Evolutionary conservation across 2,113 vertebrate species (phyloP).

Genomic region (Proterorhinus semilunaris): DNA sequence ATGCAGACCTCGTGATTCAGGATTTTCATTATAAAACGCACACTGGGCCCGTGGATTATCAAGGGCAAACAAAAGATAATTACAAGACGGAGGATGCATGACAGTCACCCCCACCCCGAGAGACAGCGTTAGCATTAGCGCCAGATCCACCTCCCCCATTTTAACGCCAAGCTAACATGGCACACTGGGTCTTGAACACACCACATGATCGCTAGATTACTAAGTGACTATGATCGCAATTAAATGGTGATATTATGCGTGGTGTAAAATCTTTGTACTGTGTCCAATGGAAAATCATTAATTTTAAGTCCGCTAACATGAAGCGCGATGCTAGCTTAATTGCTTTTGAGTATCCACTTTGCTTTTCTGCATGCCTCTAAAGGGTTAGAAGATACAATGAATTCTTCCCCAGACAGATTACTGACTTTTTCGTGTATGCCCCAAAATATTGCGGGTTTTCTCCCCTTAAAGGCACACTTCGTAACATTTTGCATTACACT

Average conservation of each 20-base stretch:
- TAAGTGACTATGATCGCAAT: slow-evolving; percentile 23
- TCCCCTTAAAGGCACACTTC: no score
- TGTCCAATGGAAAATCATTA: slow-evolving; percentile 13
- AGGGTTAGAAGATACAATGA: not conserved
- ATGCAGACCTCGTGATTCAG: slow-evolving; percentile 87
- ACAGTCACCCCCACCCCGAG: slow-evolving; percentile 35
- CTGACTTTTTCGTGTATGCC: no score
- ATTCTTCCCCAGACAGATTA: no score
- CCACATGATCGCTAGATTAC: slow-evolving; percentile 74
- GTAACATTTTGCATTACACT: no score
- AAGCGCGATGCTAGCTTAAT: not conserved
- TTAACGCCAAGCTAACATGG: slow-evolving; percentile 49
- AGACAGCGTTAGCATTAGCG: slow-evolving; percentile 37
- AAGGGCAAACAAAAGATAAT: slow-evolving; percentile 99
- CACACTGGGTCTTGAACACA: slow-evolving; percentile 70
- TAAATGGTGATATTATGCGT: slow-evolving; percentile 3
- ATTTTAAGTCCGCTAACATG: not conserved
- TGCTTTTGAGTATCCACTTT: not conserved
- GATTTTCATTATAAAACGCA: slow-evolving; percentile 88
- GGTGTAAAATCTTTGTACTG: slow-evolving; percentile 7
- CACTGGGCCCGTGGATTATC: slow-evolving; percentile 90
- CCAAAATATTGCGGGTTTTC: no score
- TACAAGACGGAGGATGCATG: slow-evolving; percentile 85
- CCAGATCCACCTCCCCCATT: slow-evolving; percentile 16
- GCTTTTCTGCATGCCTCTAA: not conserved